Evolutionary conservation across 2,797 vertebrate genomes (phyloP), one percentile per base, ranked within the genome.

Genomic region (Acrocephalus scirpaceus): DNA sequence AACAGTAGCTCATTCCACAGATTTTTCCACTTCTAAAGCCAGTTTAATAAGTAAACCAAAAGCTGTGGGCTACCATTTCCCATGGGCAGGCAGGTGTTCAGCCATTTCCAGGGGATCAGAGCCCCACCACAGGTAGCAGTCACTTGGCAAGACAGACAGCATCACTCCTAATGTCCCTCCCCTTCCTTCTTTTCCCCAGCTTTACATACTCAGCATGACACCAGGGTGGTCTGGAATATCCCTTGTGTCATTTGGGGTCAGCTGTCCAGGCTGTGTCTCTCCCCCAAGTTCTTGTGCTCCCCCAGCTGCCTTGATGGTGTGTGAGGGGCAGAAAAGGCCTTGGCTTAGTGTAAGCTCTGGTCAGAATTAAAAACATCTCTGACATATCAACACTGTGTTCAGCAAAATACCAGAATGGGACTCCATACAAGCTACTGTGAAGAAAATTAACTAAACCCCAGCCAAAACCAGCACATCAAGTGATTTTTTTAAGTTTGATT

Each of bases 61-160:
- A 47, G 7, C 51, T 7, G 25, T 5, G 9, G 18, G 29, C 12
- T 64, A 7, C 34, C 12, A 18, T 21, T 64, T 83, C 27, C 50
- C 6, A 11, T 45, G n/a, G 25, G 18, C 18, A 40, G 25, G 25
- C 8, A 23, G 18, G 9, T 29, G 13, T n/a, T 70, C 23, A 69
- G 17, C 20, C n/a, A n/a, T 38, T 32, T 30, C 21, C 18, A 20
- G 18, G 58, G 27, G 8, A 34, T 18, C 21, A 34, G 18, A 18
- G 16, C 9, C 36, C 7, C 0, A 0, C 23, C 30, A 47, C 30
- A 32, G 4, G 2, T 9, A 36, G 6, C 9, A 13, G 17, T 45
- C 51, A 18, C 20, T 57, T n/a, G 25, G 11, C 13, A 57, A 51
- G 57, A 50, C 22, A 32, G 20, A 56, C 1, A 10, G 10, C 21